Evolutionary conservation across 2,888 invertebrate genomes (phyloP), one percentile per base, ranked within the genome.

Genomic region (Amiota minor): DNA sequence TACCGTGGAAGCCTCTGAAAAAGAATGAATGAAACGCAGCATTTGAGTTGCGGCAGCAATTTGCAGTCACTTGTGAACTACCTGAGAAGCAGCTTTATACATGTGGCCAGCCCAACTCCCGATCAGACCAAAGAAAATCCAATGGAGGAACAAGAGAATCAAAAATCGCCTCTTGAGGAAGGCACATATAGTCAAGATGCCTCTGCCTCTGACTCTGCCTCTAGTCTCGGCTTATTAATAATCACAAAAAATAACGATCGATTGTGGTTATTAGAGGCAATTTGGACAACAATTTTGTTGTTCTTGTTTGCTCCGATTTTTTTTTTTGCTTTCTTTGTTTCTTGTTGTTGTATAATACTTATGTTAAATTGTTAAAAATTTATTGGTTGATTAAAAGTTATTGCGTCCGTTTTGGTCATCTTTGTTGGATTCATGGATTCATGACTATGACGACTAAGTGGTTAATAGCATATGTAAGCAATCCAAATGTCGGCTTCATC

Each of bases 31-130:
- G 35, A 35, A 35, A 35, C 35, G 35, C 61, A 61, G 20, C 64
- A 14, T 6, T 35, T 35, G 35, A 59, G 69, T 35, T n/a, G 53
- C 69, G 80, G 83, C 81, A 83, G 86, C 86, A 88, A 88, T 88
- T 88, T 87, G 87, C 87, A 86, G 86, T 87, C 88, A 88, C 87
- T 87, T 88, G 88, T 82, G 86, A 88, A 88, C 88, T 88, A 88
- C 87, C 85, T 88, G 87, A 87, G 88, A 84, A 88, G 88, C 88
- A 78, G 81, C 84, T 84, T 83, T 49, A 16, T 16, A 53, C 78
- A 79, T 80, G 77, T 70, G 23, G 65, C 73, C 72, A 72, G 77
- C 76, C 64, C 64, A 70, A 62, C 53, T 49, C 72, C 71, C 35
- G 35, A 50, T 50, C 72, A 64, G 77, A 77, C 64, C 6, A 35